Evolutionary conservation across 1,140 invertebrate species (phyloP), one percentile per base, ranked within the genome.

Genomic region (Ceratina japonica): DNA sequence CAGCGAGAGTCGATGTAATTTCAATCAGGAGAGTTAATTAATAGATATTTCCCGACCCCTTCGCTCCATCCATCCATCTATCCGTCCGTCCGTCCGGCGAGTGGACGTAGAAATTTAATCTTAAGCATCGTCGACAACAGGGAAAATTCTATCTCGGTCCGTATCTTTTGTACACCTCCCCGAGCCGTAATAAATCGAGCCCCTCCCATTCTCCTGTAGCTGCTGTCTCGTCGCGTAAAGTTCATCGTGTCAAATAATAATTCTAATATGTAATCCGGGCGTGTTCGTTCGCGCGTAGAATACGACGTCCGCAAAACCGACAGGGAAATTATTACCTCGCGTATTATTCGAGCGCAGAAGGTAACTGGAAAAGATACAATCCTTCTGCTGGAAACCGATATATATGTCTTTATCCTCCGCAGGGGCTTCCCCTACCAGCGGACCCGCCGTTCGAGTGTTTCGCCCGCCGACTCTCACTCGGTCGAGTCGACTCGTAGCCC

Each of bases 371-470:
- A 27, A 77, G 68, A 72, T 68, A 18, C 58, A 74, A 56, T 70
- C 59, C 64, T 66, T 75, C 66, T 63, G 10, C 24, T 24, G 61
- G 56, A 61, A 75, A 54, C 5, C 70, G 71, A 70, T 70, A 84
- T 79, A 83, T 68, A 31, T 31, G 76, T 83, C 81, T 83, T 81
- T 79, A 84, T 84, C 64, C 76, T 83, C 71, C 24, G 12, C 70
- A 52, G 82, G 37, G 37, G 82, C 65, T 80, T 83, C 78, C 75
- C 71, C 37, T 44, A 31, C 83, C 81, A 24, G 83, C 70, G n/a
- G n/a, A n/a, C n/a, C n/a, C 75, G 4, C 59, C 72, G 58, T 68
- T 84, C 77, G 51, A 80, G 81, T 75, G 64, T 83, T 71, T 4
- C 27, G 27, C 2, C 27, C 27, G 27, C 2, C 27, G 27, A 31